Conservation (phyloP, 2,797 vertebrate genomes). For the Serranus cabrilla region DNA sequence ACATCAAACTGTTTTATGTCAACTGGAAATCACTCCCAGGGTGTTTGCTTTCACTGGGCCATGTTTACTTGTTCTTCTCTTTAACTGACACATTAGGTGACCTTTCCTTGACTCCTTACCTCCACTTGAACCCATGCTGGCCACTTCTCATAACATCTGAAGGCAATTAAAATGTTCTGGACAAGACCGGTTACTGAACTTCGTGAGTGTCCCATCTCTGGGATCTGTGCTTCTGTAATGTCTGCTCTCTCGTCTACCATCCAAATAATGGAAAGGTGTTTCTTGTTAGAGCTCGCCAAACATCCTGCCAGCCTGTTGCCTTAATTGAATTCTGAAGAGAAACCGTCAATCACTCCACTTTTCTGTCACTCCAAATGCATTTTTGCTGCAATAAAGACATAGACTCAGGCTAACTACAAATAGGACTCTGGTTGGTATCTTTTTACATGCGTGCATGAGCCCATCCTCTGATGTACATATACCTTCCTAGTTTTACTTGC, state of each 20-base stretch:
- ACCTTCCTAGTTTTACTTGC: constrained; percentile 62
- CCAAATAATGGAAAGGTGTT: constrained; percentile 24
- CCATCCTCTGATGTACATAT: constrained; percentile 53
- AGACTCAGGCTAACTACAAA: constrained; percentile 43
- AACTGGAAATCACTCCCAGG: constrained; percentile 49
- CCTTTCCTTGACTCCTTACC: constrained; percentile 50
- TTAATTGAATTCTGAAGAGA: constrained; percentile 55
- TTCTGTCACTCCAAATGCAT: constrained; percentile 53
- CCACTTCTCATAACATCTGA: constrained; percentile 42
- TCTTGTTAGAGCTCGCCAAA: constrained; percentile 34
- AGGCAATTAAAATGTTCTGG: constrained; percentile 50
- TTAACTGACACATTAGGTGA: constrained; percentile 54
- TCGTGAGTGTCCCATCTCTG: background rate
- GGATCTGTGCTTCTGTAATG: background rate
- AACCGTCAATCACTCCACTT: constrained; percentile 57
- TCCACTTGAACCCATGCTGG: constrained; percentile 36
- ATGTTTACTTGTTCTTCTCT: constrained; percentile 58
- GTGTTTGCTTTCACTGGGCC: constrained; percentile 60
- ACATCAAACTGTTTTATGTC: constrained; percentile 52
- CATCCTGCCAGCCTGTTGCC: constrained; percentile 18
- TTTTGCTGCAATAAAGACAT: constrained; percentile 53
- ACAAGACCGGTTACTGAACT: constrained; percentile 8
- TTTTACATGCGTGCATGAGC: constrained; percentile 30
- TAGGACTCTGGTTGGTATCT: constrained; percentile 47
- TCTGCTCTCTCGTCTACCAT: constrained; percentile 24